Evolutionary conservation across 2,113 vertebrate species (phyloP).

Genomic region (Leptocoma aspasia): DNA sequence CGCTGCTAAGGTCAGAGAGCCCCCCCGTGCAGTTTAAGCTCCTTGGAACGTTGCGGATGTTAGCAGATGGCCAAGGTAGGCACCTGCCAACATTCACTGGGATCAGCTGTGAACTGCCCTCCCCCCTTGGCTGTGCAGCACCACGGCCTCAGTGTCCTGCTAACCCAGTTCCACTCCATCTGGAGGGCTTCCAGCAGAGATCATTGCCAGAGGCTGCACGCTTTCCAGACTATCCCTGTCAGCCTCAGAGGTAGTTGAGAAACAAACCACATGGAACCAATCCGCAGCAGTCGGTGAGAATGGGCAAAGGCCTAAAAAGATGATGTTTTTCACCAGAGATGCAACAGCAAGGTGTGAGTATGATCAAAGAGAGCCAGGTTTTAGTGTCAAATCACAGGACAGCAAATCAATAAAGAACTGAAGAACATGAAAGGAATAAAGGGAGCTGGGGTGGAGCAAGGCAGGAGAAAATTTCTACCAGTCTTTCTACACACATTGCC

Average conservation of each 20-base stretch:
- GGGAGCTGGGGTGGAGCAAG: background rate
- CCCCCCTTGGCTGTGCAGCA: background rate
- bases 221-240: background rate
- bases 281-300: background rate
- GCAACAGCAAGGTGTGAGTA: background rate
- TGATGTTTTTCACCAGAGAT: background rate
- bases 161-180: background rate
- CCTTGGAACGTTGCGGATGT: conserved; percentile 81
- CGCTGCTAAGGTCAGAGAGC: conserved; percentile 81
- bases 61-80: conserved; percentile 86
- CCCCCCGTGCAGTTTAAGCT: conserved; percentile 86
- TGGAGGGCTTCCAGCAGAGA: background rate
- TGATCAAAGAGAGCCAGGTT: background rate
- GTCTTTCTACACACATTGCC: rapidly evolving
- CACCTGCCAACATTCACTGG: background rate
- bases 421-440: background rate
- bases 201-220: background rate
- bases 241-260: background rate
- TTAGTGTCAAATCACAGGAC: background rate
- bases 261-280: background rate
- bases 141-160: background rate
- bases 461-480: background rate
- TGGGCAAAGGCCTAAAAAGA: background rate
- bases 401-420: background rate
- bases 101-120: background rate